Evolutionary conservation across 2,888 invertebrate genomes (phyloP), one percentile per base, ranked within the genome.

Genomic region (Scaptomyza polygonia): DNA sequence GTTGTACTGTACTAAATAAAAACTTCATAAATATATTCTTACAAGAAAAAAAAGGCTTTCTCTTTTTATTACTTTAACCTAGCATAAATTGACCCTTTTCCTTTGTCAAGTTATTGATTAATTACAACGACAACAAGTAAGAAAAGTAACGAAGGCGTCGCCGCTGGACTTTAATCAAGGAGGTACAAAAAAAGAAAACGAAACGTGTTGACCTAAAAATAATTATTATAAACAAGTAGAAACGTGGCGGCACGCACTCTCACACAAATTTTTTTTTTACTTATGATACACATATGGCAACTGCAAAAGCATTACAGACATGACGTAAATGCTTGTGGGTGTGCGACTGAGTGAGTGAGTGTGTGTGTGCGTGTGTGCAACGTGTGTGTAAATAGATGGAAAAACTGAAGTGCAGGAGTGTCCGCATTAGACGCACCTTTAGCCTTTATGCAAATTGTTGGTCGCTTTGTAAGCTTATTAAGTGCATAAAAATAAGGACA

Each of bases 401-500:
- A 70, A 70, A 82, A 65, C 88, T 82, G 67, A 87, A 87, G 80
- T 77, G 79, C 66, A 74, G 61, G 73, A 58, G 67, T 72, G 76
- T 52, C 70, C 54, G 52, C 42, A 57, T 21, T 53, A 48, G 30
- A 44, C 47, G 21, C 43, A 34, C 34, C 42, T 40, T 16, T 18
- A 49, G 45, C 44, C 29, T 56, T 51, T 52, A 87, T 66, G 86
- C 65, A 81, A 81, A 81, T 85, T 69, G 82, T 55, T 72, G 72
- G 83, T 63, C 82, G 72, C 69, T 72, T 85, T 74, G 75, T 43
- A 67, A 85, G 88, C 85, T 85, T 88, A 85, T 85, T 88, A 85
- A 87, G 79, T 67, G 86, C 88, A 87, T 77, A 57, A 48, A 64
- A 74, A 65, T 61, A 69, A 62, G 61, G 52, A 54, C 72, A 76